Base-by-base conservation (phyloP, 2,888 invertebrate genomes). In the Elysia crispata region DNA sequence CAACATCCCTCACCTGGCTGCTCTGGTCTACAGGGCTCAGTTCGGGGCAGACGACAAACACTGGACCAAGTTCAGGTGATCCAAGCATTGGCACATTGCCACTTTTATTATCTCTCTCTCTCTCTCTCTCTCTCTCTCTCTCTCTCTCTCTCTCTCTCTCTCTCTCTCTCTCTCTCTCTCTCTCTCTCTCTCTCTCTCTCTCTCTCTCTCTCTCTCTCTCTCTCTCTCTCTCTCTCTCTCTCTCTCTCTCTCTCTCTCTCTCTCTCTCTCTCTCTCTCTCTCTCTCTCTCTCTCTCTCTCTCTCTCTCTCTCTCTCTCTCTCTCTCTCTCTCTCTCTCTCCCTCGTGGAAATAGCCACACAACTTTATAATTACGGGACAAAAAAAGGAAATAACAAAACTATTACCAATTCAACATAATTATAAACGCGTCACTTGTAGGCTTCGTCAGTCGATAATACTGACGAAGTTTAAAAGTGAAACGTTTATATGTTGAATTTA, bases 231-330 rank as follows among this genome's bases (percentile, higher is more conserved):
- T 64, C 67, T 54, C 50, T 67, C 30, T 67, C 57, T 76, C 67
- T 67, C 30, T 76, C 50, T 67, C 25, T 66, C 76, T 76, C 41
- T 67, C 60, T 75, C 60, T 75, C 62, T 75, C 60, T 75, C 33
- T 57, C 60, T 13, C 62, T 57, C 60, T 33, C 57, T 28, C 31
- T 31, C 33, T 60, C 70, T 33, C 23, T 60, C 60, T 70, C 5
- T 70, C 49, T 30, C 70, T 49, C 11, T 67, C 77, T 77, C 69
- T 69, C 1, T 13, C 54, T 49, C 57, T 25, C 54, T 67, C 69
- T 67, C 50, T 50, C 54, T 67, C 49, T 67, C 69, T 30, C 20
- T 77, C 54, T 77, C 54, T 57, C 23, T 69, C 54, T 54, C n/a
- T 31, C 54, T 73, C 23, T 64, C 30, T 49, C 33, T 69, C 60